phyloP scores from a whole-genome alignment of 2,797 vertebrate species.

The Acrocephalus scirpaceus region DNA sequence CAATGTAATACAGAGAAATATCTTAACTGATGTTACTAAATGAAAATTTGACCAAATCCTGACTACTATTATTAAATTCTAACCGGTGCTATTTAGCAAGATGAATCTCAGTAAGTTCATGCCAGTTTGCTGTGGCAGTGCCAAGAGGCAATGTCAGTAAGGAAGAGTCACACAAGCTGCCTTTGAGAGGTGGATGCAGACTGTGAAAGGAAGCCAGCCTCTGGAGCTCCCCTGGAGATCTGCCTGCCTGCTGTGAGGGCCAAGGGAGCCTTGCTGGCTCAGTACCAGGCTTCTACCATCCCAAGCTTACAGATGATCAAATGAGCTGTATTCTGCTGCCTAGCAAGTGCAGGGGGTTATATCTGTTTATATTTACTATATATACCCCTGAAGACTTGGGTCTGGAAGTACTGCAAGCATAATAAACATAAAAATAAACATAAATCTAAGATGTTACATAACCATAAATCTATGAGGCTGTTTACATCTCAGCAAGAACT shows the following conservation, averaged over 20 bases:
- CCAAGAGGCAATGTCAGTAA: background rate
- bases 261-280: background rate
- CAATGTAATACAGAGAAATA: background rate
- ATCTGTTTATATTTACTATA: background rate
- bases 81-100: background rate
- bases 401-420: background rate
- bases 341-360: background rate
- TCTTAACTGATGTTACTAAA: background rate
- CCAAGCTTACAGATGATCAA: background rate
- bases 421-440: background rate
- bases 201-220: background rate
- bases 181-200: background rate
- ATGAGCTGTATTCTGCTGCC: background rate
- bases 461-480: background rate
- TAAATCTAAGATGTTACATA: background rate
- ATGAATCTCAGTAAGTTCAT: background rate
- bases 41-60: background rate
- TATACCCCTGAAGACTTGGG: background rate
- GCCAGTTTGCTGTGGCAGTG: background rate
- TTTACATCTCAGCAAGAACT: background rate
- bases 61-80: background rate
- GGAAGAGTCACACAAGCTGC: background rate
- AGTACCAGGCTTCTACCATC: accelerated
- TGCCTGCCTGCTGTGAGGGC: background rate
- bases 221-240: background rate